These are phyloP conservation scores for Prostheceraeus crozeri DNA, from an alignment of 2,888 invertebrate species.

Conservation along the genomic window DNA sequence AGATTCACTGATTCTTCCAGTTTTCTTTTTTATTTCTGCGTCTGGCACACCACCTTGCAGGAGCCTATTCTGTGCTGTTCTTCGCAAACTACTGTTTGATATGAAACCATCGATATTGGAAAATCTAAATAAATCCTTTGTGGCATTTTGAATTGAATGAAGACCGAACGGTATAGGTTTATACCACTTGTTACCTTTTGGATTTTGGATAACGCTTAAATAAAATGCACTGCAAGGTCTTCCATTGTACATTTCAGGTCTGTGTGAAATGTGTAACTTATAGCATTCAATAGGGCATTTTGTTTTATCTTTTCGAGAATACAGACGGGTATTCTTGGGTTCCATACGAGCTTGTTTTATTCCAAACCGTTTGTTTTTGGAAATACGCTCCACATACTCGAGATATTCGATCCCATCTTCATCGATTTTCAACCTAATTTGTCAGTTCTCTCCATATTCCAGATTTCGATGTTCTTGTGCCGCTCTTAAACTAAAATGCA, in stretches of 20 bases:
- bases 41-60: too few relatives aligned
- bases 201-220: background rate
- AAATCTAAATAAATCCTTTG: too few relatives aligned
- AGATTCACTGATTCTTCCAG: too few relatives aligned
- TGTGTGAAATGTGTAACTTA: constrained; percentile 23
- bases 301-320: background rate
- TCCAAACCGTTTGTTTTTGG: constrained; percentile 28
- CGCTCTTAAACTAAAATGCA: constrained; percentile 27
- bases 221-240: constrained; percentile 5
- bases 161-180: too few relatives aligned
- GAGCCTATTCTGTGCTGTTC: too few relatives aligned
- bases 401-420: constrained; percentile 16
- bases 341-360: constrained; percentile 24
- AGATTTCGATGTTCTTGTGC: constrained; percentile 28
- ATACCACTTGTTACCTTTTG: background rate
- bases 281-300: constrained; percentile 20
- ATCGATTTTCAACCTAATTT: constrained; percentile 26
- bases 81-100: too few relatives aligned
- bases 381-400: constrained; percentile 22
- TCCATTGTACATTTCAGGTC: constrained; percentile 26
- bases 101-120: too few relatives aligned
- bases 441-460: constrained; percentile 17
- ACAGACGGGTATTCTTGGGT: constrained; percentile 14
- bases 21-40: too few relatives aligned
- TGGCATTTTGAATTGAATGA: too few relatives aligned